A percentile compares a stretch with the other conserved stretches of the same genome.
Conservation (phyloP, 2,113 vertebrate species). For the Athene cunicularia region DNA sequence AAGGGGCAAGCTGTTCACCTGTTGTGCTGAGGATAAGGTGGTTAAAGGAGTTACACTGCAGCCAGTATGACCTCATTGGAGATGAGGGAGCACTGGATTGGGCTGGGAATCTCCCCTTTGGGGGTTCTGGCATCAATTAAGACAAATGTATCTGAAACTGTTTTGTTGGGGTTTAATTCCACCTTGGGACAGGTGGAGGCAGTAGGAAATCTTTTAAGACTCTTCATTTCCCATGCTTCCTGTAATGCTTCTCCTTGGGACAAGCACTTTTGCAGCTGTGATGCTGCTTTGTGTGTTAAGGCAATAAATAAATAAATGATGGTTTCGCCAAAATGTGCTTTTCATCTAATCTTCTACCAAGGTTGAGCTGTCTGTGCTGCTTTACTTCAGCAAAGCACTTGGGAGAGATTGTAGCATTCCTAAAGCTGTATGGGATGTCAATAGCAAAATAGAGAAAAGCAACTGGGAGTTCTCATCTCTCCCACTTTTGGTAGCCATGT, state of each 20-base stretch:
- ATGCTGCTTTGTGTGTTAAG: not conserved
- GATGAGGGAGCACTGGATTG: not conserved
- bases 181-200: constrained; percentile 1
- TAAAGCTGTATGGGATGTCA: not conserved
- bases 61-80: not conserved
- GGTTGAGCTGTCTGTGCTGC: not conserved
- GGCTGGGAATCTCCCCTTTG: not conserved
- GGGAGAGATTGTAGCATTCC: accelerated
- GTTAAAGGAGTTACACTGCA: not conserved
- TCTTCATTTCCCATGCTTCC: not conserved
- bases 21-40: not conserved
- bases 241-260: not conserved
- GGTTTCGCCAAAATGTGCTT: not conserved
- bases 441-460: not conserved
- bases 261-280: not conserved
- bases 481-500: accelerated
- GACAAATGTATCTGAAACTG: not conserved
- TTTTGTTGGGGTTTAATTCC: not conserved
- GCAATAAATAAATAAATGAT: not conserved
- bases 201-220: not conserved
- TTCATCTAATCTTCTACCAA: not conserved
- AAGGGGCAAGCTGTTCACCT: not conserved
- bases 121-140: not conserved
- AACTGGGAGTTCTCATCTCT: not conserved
- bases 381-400: not conserved